Percentiles rank a stretch among this genome's conserved stretches.
Conservation (phyloP, 2,888 invertebrate genomes). For the Candidula unifasciata region DNA sequence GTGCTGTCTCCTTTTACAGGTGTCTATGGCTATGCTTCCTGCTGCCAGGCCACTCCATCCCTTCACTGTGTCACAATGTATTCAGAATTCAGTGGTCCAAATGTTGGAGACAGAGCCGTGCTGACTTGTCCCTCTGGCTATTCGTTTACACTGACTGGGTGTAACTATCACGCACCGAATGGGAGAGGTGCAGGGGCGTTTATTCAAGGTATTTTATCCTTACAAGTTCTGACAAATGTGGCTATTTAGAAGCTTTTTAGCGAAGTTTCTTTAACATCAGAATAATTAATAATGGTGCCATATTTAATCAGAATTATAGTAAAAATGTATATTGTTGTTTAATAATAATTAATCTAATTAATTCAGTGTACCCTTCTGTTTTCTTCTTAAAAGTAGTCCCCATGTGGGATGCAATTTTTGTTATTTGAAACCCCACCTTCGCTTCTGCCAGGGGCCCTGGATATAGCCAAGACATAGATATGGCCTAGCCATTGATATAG, state of each 20-base stretch:
- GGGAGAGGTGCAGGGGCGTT: constrained; percentile 46
- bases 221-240: constrained; percentile 22
- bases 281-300: too few species aligned
- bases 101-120: constrained; percentile 24
- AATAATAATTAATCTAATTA: too few species aligned
- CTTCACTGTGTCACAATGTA: constrained; percentile 20
- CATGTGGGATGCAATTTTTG: too few species aligned
- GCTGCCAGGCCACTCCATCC: constrained; percentile 18
- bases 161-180: constrained; percentile 37
- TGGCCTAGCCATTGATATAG: too few species aligned
- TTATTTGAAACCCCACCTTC: too few species aligned
- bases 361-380: too few species aligned
- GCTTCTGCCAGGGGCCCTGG: too few species aligned
- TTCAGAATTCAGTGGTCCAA: constrained; percentile 44
- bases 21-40: constrained; percentile 42
- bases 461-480: too few species aligned
- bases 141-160: constrained; percentile 39
- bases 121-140: constrained; percentile 17
- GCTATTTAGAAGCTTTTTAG: not conserved
- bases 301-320: too few species aligned
- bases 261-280: not conserved
- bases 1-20: constrained; percentile 10
- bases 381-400: too few species aligned
- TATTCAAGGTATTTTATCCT: constrained; percentile 44
- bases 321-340: too few species aligned